Evolutionary conservation across 2,888 invertebrate species (phyloP).

Genomic region (Neoascia interrupta): DNA sequence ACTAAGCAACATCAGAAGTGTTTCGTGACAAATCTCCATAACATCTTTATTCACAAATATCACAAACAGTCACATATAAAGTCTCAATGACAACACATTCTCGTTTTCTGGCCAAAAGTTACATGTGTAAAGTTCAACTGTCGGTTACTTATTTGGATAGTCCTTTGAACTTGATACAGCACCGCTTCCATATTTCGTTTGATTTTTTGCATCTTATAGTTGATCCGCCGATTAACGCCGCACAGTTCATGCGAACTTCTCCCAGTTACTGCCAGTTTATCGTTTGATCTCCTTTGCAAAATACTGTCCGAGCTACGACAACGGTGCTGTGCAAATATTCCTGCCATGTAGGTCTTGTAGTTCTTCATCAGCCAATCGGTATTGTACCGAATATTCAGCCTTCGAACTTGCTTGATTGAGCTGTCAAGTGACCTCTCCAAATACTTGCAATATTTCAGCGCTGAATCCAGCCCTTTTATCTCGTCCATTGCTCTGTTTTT

Average conservation of each 20-base stretch:
- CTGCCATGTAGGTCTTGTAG: constrained; percentile 70
- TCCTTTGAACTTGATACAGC: constrained; percentile 69
- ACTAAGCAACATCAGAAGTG: too few relatives aligned
- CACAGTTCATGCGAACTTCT: constrained; percentile 71
- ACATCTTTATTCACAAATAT: neutral
- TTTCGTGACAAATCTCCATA: neutral
- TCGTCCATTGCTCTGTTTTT: constrained; percentile 69
- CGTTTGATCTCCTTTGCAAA: neutral
- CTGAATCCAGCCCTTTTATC: constrained; percentile 69
- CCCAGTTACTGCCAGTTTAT: neutral
- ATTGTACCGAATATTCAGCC: constrained; percentile 73
- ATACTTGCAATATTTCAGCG: constrained; percentile 70
- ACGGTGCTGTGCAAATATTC: constrained; percentile 70
- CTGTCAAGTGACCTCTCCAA: constrained; percentile 69
- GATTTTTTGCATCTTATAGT: constrained; percentile 72
- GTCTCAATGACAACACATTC: constrained; percentile 71
- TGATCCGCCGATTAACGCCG: constrained; percentile 70
- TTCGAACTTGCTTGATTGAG: constrained; percentile 71
- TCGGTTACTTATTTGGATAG: constrained; percentile 71
- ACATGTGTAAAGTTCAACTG: constrained; percentile 71
- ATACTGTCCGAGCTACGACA: constrained; percentile 28
- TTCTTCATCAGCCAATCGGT: constrained; percentile 72
- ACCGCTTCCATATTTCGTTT: constrained; percentile 72
- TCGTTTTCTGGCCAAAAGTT: constrained; percentile 56
- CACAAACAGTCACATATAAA: neutral